phyloP scores from a whole-genome alignment of 64 coral and sea anemone species.

The Catalaphyllia jardinei region DNA sequence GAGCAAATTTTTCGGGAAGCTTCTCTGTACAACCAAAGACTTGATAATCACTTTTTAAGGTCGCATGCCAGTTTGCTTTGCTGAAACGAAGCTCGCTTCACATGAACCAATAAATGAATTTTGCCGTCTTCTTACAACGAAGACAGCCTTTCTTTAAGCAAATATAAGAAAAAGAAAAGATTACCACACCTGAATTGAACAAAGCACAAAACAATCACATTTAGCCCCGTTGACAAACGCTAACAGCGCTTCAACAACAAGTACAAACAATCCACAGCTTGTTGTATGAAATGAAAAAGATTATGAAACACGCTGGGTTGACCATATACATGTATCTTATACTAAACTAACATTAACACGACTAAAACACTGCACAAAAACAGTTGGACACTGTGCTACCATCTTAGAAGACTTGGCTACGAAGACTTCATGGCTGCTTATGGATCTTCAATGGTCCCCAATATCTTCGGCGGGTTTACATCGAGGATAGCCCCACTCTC shows the following conservation, averaged over 20 bases:
- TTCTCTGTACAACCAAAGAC: conserved; percentile 11
- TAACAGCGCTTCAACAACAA: neutral
- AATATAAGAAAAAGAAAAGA: neutral
- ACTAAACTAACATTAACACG: neutral
- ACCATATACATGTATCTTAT: neutral
- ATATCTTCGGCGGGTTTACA: conserved; percentile 5
- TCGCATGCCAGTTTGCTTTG: conserved; percentile 24
- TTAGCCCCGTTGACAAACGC: neutral
- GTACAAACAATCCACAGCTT: neutral
- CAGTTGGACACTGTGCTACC: neutral
- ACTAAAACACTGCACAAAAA: neutral
- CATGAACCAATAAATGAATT: neutral
- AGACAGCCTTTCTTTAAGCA: conserved; percentile 13
- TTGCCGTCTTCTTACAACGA: neutral
- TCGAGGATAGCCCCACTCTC: conserved; percentile 33
- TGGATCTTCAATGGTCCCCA: too few relatives aligned
- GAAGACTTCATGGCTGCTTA: neutral
- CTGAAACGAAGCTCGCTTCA: conserved; percentile 5
- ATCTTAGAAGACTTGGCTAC: neutral
- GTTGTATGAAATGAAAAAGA: neutral
- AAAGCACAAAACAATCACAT: neutral
- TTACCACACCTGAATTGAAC: neutral
- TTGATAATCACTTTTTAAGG: neutral
- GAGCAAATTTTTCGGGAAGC: neutral
- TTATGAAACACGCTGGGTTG: neutral